Percentiles rank a stretch among this genome's conserved stretches.
phyloP scores from a whole-genome alignment of 2,888 invertebrate species.

The Lottia scabra region DNA sequence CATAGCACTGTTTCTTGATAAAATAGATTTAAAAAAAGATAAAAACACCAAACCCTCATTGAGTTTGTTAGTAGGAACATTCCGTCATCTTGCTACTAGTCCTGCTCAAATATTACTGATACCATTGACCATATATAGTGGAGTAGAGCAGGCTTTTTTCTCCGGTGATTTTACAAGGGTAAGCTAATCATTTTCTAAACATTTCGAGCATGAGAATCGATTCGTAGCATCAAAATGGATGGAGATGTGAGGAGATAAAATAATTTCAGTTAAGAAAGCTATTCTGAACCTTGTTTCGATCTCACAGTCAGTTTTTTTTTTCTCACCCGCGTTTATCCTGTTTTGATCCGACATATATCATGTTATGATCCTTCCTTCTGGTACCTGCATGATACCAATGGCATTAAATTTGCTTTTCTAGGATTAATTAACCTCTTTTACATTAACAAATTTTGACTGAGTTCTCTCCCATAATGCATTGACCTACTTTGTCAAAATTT shows the following conservation, averaged over 20 bases:
- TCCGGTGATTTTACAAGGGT: constrained; percentile 78
- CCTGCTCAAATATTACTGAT: constrained; percentile 92
- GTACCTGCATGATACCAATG: not conserved
- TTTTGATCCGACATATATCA: no score
- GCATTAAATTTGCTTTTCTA: no score
- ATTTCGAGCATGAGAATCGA: not conserved
- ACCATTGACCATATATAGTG: constrained; percentile 95
- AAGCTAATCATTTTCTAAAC: constrained; percentile 33
- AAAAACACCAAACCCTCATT: constrained; percentile 37
- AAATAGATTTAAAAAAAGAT: constrained; percentile 55
- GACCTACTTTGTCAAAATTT: no score
- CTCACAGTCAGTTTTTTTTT: no score
- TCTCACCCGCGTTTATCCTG: no score
- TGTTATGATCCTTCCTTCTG: not conserved
- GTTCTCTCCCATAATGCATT: no score
- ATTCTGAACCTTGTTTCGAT: no score
- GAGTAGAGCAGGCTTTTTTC: constrained; percentile 97
- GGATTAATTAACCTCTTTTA: no score
- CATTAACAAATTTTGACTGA: no score
- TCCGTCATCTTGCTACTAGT: constrained; percentile 85
- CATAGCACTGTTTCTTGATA: constrained; percentile 87
- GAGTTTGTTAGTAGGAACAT: constrained; percentile 75
- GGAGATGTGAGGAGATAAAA: no score
- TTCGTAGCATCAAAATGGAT: no score
- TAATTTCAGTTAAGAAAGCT: no score